Percentiles rank a stretch among this genome's conserved stretches.
Evolutionary conservation across 2,797 vertebrate species (phyloP).

Genomic region (Knipowitschia caucasica): DNA sequence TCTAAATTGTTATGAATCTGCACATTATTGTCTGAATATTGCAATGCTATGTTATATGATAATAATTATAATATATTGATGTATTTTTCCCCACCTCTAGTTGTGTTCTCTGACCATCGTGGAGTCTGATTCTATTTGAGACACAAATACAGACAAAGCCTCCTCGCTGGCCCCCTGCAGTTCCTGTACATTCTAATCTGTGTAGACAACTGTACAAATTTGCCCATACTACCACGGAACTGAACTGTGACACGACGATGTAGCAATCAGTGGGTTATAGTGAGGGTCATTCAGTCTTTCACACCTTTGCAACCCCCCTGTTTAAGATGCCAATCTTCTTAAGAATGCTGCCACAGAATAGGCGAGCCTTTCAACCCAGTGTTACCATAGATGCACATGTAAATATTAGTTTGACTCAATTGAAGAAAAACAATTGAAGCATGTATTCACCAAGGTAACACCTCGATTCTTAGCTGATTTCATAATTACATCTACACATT

Average conservation of each 20-base stretch:
- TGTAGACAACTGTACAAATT: conserved; percentile 76
- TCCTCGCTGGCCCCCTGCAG: conserved; percentile 31
- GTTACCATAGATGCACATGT: conserved; percentile 76
- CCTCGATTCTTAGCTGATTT: conserved; percentile 63
- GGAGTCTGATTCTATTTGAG: conserved; percentile 32
- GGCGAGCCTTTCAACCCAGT: conserved; percentile 67
- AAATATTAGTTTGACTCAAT: conserved; percentile 77
- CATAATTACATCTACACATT: conserved; percentile 49
- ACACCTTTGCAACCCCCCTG: conserved; percentile 70
- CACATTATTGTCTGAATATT: too few relatives aligned
- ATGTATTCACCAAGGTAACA: conserved; percentile 58
- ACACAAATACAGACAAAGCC: conserved; percentile 29
- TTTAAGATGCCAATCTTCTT: conserved; percentile 77
- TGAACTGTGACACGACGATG: conserved; percentile 72
- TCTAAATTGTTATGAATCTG: too few relatives aligned
- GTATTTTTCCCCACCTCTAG: too few relatives aligned
- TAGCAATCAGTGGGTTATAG: conserved; percentile 75
- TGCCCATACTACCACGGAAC: conserved; percentile 71
- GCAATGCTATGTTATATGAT: too few relatives aligned
- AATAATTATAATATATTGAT: too few relatives aligned
- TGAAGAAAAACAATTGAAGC: conserved; percentile 63
- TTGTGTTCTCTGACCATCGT: conserved; percentile 29
- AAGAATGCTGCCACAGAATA: conserved; percentile 71
- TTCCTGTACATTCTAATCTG: conserved; percentile 72
- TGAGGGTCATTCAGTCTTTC: conserved; percentile 73